Evolutionary conservation across 2,888 invertebrate genomes (phyloP), one percentile per base, ranked within the genome.

Genomic region (Petrophora chlorosata): DNA sequence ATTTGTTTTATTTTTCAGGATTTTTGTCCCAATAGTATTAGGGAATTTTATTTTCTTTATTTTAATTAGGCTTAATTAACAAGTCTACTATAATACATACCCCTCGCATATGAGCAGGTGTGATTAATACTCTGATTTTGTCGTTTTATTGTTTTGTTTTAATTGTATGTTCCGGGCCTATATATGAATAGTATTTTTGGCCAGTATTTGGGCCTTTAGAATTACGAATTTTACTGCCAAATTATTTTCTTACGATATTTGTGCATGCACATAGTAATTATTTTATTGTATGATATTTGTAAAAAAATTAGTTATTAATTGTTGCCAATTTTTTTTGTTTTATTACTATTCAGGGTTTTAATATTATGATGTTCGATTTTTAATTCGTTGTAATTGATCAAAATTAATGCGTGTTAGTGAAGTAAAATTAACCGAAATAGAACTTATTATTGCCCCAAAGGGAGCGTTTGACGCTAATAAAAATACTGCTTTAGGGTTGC

Each of bases 151-250:
- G 76, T 85, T 87, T 88, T 84, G 74, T 86, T 88, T 63, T 85
- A 80, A 80, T 79, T 82, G 80, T 82, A 86, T 81, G 83, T 86
- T 84, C 81, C 61, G 76, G 88, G 89, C 89, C 89, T 89, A 89
- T 85, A 83, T 85, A 81, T 82, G 76, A 85, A 79, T 88, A 90
- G 85, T 88, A 85, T 88, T 88, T 40, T 87, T 84, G 89, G 89
- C 87, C 88, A 82, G 81, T 84, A 79, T 84, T 62, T 82, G 80
- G 88, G 89, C 88, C 88, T 87, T 85, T 89, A 89, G 85, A 82
- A 70, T 84, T 89, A 90, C 86, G 89, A 89, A 89, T 89, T 87
- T 90, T 90, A 90, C 90, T 90, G 90, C 90, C 90, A 90, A 90
- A 88, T 90, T 90, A 87, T 89, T 89, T 90, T 89, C 87, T 84